phyloP scores from a whole-genome alignment of 2,113 vertebrate genomes.

The Mustelus asterias region DNA sequence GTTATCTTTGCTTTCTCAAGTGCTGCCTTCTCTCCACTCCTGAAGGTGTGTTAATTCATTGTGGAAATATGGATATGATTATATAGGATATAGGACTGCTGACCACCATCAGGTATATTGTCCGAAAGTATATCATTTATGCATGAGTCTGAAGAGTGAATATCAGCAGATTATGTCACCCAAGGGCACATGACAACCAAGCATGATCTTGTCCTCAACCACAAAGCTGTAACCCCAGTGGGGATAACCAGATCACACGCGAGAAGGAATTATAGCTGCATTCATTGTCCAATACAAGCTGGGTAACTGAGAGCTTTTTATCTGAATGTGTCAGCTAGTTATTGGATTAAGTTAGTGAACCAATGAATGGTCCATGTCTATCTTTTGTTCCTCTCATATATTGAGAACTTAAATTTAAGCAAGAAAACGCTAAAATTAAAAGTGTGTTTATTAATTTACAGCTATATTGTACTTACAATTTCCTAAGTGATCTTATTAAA shows the following conservation, averaged over 20 bases:
- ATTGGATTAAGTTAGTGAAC: not conserved
- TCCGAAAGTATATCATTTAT: not conserved
- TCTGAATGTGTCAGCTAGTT: not conserved
- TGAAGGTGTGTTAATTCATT: not conserved
- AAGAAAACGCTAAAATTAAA: not conserved
- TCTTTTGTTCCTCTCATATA: not conserved
- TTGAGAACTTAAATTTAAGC: not conserved
- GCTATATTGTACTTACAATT: not conserved
- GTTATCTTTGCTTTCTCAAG: not conserved
- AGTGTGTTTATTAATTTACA: not conserved
- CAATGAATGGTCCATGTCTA: not conserved
- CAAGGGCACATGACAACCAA: not conserved
- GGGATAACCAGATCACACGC: not conserved
- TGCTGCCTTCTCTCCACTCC: not conserved
- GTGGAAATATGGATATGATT: not conserved
- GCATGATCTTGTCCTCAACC: not conserved
- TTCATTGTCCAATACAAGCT: not conserved
- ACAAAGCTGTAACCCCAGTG: not conserved
- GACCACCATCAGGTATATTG: not conserved
- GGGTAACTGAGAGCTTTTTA: not conserved
- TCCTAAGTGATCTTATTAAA: not conserved
- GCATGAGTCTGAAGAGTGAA: not conserved
- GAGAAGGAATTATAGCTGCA: not conserved
- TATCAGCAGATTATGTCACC: not conserved
- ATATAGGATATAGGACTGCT: not conserved